Evolutionary conservation across 2,113 vertebrate species (phyloP).

Genomic region (Odocoileus hemionus): DNA sequence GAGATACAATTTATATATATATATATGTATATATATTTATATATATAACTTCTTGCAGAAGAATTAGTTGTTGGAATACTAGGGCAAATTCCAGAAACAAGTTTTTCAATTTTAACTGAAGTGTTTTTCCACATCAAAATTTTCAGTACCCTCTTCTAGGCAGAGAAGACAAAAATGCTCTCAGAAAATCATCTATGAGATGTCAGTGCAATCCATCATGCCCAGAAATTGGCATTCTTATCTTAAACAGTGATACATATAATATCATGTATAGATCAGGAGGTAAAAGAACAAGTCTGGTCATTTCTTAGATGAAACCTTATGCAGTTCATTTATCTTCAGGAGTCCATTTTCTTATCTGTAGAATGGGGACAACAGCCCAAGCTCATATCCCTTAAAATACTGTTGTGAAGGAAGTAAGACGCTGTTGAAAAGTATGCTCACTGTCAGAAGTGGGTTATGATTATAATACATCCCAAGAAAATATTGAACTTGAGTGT

Average conservation of each 20-base stretch:
- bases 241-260: background rate
- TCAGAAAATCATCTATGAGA: background rate
- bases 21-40: background rate
- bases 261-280: background rate
- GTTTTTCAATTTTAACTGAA: background rate
- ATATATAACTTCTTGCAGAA: background rate
- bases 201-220: background rate
- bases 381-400: background rate
- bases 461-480: background rate
- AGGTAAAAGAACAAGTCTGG: background rate
- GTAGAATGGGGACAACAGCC: background rate
- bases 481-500: background rate
- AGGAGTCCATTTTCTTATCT: background rate
- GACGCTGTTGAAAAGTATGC: background rate
- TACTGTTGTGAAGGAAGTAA: background rate
- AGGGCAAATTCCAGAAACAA: background rate
- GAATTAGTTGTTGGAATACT: background rate
- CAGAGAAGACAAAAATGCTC: background rate
- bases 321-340: background rate
- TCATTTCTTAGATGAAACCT: background rate
- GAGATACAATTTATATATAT: background rate
- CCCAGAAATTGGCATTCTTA: background rate
- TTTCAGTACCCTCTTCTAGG: background rate
- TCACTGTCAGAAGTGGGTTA: background rate
- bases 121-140: background rate